Percentiles rank a stretch among this genome's conserved stretches.
phyloP scores from a whole-genome alignment of 2,888 invertebrate species.

The Mythimna ferrago region DNA sequence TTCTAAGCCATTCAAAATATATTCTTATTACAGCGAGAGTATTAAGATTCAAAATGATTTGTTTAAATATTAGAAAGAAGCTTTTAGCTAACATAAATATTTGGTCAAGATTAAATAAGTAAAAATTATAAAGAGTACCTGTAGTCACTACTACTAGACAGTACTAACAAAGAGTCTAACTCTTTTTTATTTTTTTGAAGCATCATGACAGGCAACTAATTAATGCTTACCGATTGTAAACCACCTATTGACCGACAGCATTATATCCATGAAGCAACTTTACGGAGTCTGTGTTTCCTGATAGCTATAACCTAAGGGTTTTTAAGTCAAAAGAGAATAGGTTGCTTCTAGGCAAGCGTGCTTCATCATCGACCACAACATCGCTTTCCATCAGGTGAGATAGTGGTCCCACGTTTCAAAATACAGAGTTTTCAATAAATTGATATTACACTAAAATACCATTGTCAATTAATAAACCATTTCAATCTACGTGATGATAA shows the following conservation, averaged over 20 bases:
- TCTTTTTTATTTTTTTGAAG: neutral
- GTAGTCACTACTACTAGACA: too few relatives aligned
- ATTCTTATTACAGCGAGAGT: too few relatives aligned
- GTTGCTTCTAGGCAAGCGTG: too few relatives aligned
- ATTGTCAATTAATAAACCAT: constrained; percentile 24
- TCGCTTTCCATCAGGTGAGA: too few relatives aligned
- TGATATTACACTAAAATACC: constrained; percentile 10
- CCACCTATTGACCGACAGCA: too few relatives aligned
- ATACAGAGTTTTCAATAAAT: constrained; percentile 4
- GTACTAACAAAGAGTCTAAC: neutral
- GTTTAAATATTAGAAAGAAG: neutral
- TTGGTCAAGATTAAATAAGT: neutral
- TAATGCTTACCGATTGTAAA: neutral
- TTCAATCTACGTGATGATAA: constrained; percentile 16
- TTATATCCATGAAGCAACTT: constrained; percentile 5
- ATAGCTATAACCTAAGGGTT: too few relatives aligned
- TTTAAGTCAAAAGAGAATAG: too few relatives aligned
- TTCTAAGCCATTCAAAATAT: too few relatives aligned
- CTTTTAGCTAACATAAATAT: neutral
- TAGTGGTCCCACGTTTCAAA: neutral
- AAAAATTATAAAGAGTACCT: neutral
- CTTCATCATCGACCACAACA: too few relatives aligned
- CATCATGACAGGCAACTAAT: neutral
- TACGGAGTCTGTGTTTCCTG: too few relatives aligned
- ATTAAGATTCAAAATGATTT: too few relatives aligned